phyloP scores from a whole-genome alignment of 2,113 vertebrate genomes.

The Zosterops lateralis region DNA sequence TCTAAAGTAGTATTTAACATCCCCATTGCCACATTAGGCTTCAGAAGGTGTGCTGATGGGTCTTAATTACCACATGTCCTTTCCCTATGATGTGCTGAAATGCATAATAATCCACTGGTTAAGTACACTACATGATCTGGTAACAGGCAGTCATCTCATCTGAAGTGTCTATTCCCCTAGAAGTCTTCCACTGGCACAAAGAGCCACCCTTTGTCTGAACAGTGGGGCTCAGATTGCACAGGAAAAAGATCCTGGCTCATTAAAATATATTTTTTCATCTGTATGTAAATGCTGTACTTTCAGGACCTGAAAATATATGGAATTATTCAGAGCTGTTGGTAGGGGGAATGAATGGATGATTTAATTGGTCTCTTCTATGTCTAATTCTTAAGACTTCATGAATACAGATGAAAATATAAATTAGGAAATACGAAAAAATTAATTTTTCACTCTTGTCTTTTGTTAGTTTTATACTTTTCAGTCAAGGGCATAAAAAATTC shows the following conservation, averaged over 20 bases:
- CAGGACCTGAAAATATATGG: background rate
- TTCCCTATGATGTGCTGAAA: background rate
- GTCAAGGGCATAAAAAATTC: background rate
- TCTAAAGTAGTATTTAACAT: background rate
- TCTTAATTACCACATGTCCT: background rate
- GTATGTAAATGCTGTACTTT: constrained; percentile 19
- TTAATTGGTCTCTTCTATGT: constrained; percentile 15
- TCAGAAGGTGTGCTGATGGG: background rate
- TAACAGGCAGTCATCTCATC: background rate
- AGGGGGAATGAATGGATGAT: background rate
- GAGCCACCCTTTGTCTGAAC: background rate
- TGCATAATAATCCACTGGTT: background rate
- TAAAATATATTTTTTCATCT: constrained; percentile 40
- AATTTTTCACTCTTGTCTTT: background rate
- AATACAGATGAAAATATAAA: constrained; percentile 16
- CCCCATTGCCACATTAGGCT: background rate
- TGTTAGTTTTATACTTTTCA: background rate
- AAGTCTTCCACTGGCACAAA: background rate
- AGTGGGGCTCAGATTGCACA: background rate
- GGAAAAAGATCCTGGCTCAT: background rate
- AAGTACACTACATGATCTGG: fast-evolving
- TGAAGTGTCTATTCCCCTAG: background rate
- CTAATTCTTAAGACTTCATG: background rate
- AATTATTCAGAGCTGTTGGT: constrained; percentile 16
- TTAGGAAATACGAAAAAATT: background rate